A percentile compares a stretch with the other conserved stretches of the same genome.
Evolutionary conservation across 2,888 invertebrate genomes (phyloP).

Genomic region (Melanotus villosus): DNA sequence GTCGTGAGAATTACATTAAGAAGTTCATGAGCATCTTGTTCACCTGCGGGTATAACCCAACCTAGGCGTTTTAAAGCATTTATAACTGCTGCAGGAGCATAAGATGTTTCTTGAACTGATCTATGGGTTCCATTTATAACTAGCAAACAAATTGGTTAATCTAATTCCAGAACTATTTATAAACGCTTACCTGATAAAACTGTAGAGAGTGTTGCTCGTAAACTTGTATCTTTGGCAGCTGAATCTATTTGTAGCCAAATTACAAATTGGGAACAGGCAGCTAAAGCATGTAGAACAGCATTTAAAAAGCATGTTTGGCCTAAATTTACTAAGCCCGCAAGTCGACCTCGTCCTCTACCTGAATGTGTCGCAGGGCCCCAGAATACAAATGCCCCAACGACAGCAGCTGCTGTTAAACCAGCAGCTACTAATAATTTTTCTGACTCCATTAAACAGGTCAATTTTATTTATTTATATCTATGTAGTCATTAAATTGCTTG

Average conservation of each 20-base stretch:
- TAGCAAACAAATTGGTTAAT: conserved; percentile 56
- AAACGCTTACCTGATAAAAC: conserved; percentile 78
- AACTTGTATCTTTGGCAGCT: conserved; percentile 76
- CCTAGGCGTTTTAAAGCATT: conserved; percentile 82
- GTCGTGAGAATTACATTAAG: conserved; percentile 92
- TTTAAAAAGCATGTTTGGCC: conserved; percentile 96
- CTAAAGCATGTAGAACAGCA: conserved; percentile 90
- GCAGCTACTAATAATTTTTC: conserved; percentile 85
- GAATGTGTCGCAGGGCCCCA: conserved; percentile 83
- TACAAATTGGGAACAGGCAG: conserved; percentile 88
- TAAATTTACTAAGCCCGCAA: conserved; percentile 90
- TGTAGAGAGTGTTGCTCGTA: conserved; percentile 81
- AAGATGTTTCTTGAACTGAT: conserved; percentile 75
- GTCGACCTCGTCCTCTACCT: conserved; percentile 74
- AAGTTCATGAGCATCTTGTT: conserved; percentile 95
- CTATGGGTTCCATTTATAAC: conserved; percentile 83
- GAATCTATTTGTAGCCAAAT: conserved; percentile 84
- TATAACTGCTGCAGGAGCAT: conserved; percentile 78
- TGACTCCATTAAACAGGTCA: conserved; percentile 73
- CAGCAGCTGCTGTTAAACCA: conserved; percentile 84
- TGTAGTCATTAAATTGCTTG: neutral
- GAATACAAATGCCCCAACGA: conserved; percentile 86
- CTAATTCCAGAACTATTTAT: conserved; percentile 28
- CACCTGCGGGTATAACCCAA: conserved; percentile 91
- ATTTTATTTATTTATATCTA: conserved; percentile 1